Percentiles rank a stretch among this genome's conserved stretches.
Evolutionary conservation across 1,140 invertebrate genomes (phyloP).

Genomic region (Pseudobourletiella spinata): DNA sequence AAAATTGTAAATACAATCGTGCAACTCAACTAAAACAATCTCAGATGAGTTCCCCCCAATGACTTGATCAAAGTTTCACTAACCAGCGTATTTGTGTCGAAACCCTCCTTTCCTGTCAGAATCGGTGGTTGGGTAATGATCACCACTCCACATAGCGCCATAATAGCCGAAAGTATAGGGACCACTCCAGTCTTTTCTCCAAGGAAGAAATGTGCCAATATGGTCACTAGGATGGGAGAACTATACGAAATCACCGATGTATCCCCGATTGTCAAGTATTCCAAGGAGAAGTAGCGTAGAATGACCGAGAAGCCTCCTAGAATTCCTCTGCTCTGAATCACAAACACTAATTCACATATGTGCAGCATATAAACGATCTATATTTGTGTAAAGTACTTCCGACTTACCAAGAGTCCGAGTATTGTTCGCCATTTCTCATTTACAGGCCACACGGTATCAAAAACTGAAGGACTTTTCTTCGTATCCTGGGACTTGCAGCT

Average conservation of each 20-base stretch:
- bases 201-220: constrained; percentile 31
- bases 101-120: constrained; percentile 13
- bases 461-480: constrained; percentile 8
- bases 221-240: constrained; percentile 28
- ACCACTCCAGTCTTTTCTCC: constrained; percentile 27
- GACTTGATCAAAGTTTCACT: too few relatives aligned
- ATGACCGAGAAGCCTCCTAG: constrained; percentile 26
- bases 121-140: constrained; percentile 18
- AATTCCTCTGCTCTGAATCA: constrained; percentile 27
- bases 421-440: constrained; percentile 21
- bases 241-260: constrained; percentile 29
- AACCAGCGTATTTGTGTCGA: constrained; percentile 20
- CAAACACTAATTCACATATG: neutral
- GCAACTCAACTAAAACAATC: neutral
- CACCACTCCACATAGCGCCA: constrained; percentile 20
- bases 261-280: constrained; percentile 32
- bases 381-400: too few relatives aligned
- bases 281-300: constrained; percentile 27
- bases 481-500: constrained; percentile 5
- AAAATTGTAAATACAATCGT: neutral
- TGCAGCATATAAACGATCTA: too few relatives aligned
- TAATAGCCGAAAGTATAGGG: constrained; percentile 18
- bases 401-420: constrained; percentile 31
- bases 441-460: constrained; percentile 30
- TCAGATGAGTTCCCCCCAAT: too few relatives aligned